Base-by-base conservation (phyloP, 1,140 invertebrate genomes). In the Spodoptera frugiperda region DNA sequence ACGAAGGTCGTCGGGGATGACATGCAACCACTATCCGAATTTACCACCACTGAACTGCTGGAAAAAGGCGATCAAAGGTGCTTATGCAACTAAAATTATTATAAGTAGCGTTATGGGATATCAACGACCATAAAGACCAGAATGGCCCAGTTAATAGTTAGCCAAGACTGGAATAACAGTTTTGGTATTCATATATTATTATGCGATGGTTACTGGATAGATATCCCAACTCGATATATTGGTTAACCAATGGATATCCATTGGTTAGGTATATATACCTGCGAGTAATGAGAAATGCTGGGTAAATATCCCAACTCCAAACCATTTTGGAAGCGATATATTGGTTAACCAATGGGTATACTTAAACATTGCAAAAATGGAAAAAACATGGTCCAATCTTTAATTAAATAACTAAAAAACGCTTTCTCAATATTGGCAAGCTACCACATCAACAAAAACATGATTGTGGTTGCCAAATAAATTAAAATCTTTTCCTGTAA, bases 1-100 rank as follows among this genome's bases (percentile, higher is more conserved):
- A 93, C 91, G 91, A 87, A 91, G 81, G 82, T 84, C 83, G 82
- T 77, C 72, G 83, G 79, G 82, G 80, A 80, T 82, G 82, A 82
- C 87, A 92, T 92, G 90, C 88, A 86, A 92, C 76, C 61, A 70
- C 84, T 15, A 76, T 30, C 71, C 48, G 51, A 72, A 81, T 76
- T 53, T 17, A 51, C 59, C 48, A 54, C 30, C 71, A 48, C 46
- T 11, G 54, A 3, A n/a, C 6, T 39, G 14, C 33, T 67, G 51
- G 46, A 78, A 73, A 74, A 70, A 33, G 39, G 17, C 9, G 76
- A 21, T 65, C 17, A 17, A 65, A 14, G 21, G 44, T 12, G 39
- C 17, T 46, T 65, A 14, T 17, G 61, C 19, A 48, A 65, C 21
- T n/a, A 14, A 25, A 4, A 44, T 21, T 21, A 61, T 61, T 21